Conservation (phyloP, 1,140 invertebrate genomes). For the Muscidifurax raptorellus region DNA sequence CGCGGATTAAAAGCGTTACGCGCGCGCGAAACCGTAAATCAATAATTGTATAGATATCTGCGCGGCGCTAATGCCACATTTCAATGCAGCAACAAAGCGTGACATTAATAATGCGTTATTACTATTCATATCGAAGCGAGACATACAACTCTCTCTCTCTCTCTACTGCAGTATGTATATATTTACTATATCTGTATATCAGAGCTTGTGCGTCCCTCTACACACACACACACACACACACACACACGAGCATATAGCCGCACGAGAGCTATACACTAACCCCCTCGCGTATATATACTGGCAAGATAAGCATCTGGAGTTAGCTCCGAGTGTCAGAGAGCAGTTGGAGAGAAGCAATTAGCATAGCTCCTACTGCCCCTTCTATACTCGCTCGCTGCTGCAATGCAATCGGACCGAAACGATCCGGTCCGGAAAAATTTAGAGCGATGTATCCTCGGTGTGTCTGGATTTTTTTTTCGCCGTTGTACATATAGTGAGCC, state of each 20-base stretch:
- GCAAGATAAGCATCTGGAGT: not conserved
- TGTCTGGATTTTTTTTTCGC: not conserved
- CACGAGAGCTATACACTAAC: too few relatives aligned
- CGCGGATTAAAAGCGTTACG: constrained; percentile 15
- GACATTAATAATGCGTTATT: constrained; percentile 44
- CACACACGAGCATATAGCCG: too few relatives aligned
- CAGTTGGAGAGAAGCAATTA: constrained; percentile 33
- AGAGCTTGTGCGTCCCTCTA: not conserved
- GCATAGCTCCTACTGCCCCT: constrained; percentile 24
- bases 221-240: not conserved
- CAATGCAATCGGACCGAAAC: not conserved
- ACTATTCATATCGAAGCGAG: constrained; percentile 9
- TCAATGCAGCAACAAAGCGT: constrained; percentile 27
- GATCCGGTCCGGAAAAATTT: constrained; percentile 8
- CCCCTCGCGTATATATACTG: not conserved
- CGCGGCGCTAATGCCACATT: constrained; percentile 5
- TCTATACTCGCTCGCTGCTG: too few relatives aligned
- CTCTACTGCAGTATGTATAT: not conserved
- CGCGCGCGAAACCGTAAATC: not conserved
- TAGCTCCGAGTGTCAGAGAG: not conserved
- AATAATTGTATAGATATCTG: constrained; percentile 20
- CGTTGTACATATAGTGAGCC: not conserved
- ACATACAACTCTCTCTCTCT: not conserved
- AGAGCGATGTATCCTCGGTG: not conserved
- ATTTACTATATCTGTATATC: not conserved